Conservation (phyloP, 2,888 invertebrate species). For the Camponotus fellah region DNA sequence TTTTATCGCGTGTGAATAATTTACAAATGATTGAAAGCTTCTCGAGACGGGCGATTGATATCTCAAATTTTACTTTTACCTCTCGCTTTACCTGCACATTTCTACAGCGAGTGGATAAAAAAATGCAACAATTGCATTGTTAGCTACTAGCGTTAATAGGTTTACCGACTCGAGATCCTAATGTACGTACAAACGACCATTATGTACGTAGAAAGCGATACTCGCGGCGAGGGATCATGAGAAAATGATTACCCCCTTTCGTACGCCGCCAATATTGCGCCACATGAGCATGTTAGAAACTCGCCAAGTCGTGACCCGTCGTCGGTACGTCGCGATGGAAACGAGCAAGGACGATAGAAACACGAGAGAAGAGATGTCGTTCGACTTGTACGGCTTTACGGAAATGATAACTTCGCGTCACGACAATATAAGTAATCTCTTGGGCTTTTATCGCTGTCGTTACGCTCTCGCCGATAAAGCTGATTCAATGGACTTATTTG, state of each 20-base stretch:
- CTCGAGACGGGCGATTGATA: neutral
- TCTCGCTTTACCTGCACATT: too few species aligned
- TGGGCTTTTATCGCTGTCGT: slow-evolving; percentile 31
- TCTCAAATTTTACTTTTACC: slow-evolving; percentile 9
- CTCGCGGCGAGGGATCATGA: slow-evolving; percentile 69
- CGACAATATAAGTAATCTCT: slow-evolving; percentile 3
- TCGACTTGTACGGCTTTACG: slow-evolving; percentile 13
- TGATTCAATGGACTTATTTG: slow-evolving; percentile 34
- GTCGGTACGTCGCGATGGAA: slow-evolving; percentile 44
- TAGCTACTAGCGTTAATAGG: slow-evolving; percentile 60
- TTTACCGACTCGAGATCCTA: slow-evolving; percentile 37
- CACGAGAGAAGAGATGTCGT: slow-evolving; percentile 29
- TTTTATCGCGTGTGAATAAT: neutral
- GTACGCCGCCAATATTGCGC: slow-evolving; percentile 53
- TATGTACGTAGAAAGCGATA: slow-evolving; percentile 66
- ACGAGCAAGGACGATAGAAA: slow-evolving; percentile 25
- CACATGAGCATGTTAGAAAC: slow-evolving; percentile 49
- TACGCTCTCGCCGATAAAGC: slow-evolving; percentile 33
- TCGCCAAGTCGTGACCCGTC: slow-evolving; percentile 66
- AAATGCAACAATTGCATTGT: slow-evolving; percentile 41
- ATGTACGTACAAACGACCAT: slow-evolving; percentile 21
- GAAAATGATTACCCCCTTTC: slow-evolving; percentile 75
- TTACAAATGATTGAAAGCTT: neutral
- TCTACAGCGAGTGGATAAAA: neutral
- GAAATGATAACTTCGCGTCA: slow-evolving; percentile 38